Conservation (phyloP, 2,888 invertebrate genomes). For the Mythimna lalbum region DNA sequence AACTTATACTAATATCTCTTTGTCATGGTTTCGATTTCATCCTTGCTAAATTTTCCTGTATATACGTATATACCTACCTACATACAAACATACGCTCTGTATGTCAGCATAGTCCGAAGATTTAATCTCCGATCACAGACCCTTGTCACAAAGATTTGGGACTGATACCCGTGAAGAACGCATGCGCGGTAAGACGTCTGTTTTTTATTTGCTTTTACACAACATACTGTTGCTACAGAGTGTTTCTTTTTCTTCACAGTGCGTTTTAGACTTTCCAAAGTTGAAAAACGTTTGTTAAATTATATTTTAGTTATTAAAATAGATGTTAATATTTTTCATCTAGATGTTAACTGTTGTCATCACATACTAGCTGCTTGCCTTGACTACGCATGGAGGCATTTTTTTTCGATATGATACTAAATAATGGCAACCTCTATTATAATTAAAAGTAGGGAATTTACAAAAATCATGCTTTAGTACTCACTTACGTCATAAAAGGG, state of each 20-base stretch:
- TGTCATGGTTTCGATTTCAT: background rate
- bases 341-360: too few relatives aligned
- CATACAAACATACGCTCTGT: constrained; percentile 20
- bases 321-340: too few relatives aligned
- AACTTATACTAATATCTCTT: background rate
- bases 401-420: too few relatives aligned
- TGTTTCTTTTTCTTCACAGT: background rate
- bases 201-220: constrained; percentile 48
- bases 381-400: too few relatives aligned
- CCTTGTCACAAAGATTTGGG: constrained; percentile 78
- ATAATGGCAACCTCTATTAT: too few relatives aligned
- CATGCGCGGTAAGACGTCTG: constrained; percentile 31
- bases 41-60: background rate
- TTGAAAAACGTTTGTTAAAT: background rate
- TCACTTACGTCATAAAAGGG: too few relatives aligned
- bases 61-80: background rate
- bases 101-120: constrained; percentile 63
- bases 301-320: too few relatives aligned
- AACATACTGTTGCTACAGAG: constrained; percentile 21
- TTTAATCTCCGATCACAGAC: constrained; percentile 77
- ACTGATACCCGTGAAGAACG: constrained; percentile 74
- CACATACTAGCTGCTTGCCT: too few relatives aligned
- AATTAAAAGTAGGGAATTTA: too few relatives aligned
- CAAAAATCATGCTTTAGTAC: too few relatives aligned
- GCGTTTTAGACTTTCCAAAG: background rate